Evolutionary conservation across 1,140 invertebrate genomes (phyloP), one percentile per base, ranked within the genome.

Genomic region (Rhagoletis zephyria): DNA sequence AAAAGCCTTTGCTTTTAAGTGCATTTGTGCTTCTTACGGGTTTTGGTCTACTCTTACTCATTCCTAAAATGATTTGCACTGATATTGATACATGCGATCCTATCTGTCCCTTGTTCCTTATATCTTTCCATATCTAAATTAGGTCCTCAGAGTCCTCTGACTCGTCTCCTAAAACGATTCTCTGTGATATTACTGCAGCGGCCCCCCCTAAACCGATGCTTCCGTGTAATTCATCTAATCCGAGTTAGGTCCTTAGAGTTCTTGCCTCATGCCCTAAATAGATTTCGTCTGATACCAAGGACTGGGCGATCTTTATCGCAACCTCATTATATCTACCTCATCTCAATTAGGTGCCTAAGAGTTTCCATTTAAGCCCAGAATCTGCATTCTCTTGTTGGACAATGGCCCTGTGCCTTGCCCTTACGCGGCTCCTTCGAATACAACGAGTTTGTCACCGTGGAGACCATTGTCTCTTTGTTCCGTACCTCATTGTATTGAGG

Each of bases 241-340:
- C n/a, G 51, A 81, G 16, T 56, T 56, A 59, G 74, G 48, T 81
- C 74, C 51, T 9, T 81, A 30, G 64, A 67, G 64, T 67, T 19
- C 64, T 40, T 67, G 64, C 6, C 64, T 19, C 10, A 12, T 81
- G 16, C n/a, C 45, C 45, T 56, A 81, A 19, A 30, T 81, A 30
- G 7, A 30, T 30, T 51, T 30, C n/a, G n/a, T 56, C 9, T 56
- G 74, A 12, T 56, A 59, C 74, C 40, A 40, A 67, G 30, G 19
- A 56, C 48, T 56, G 12, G 45, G 42, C 48, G 16, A 74, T 14
- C 42, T 74, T 51, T 19, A 5, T 48, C 6, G 3, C 67, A 45
- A 45, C 67, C 5, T 48, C 12, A 3, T 14, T 14, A 16, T 63
- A 63, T 63, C 61, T 63, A 14, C 51, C 51, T 56, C 30, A 30